phyloP scores from a whole-genome alignment of 1,140 invertebrate species.

The Eubasilissa regina region DNA sequence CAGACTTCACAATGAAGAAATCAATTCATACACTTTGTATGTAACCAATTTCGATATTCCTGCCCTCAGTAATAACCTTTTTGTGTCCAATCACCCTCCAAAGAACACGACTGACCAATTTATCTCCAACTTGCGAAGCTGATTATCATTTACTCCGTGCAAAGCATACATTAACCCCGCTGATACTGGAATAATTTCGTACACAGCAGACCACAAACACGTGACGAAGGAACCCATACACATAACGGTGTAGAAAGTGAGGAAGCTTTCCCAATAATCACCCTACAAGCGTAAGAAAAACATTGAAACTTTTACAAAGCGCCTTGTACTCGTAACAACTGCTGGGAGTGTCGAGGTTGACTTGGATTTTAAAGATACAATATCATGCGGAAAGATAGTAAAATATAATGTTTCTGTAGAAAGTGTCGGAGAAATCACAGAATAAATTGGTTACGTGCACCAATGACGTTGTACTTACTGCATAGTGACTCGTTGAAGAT shows the following conservation, averaged over 20 bases:
- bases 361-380: background rate
- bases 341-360: too few relatives aligned
- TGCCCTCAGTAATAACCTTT: background rate
- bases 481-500: background rate
- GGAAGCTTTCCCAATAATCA: too few relatives aligned
- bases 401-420: background rate
- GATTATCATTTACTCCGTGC: constrained; percentile 33
- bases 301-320: too few relatives aligned
- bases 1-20: too few relatives aligned
- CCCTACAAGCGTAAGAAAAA: too few relatives aligned
- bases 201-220: too few relatives aligned
- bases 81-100: background rate
- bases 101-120: constrained; percentile 30
- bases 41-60: too few relatives aligned
- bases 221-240: too few relatives aligned
- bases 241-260: too few relatives aligned
- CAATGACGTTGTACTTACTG: background rate
- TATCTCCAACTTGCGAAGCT: constrained; percentile 29
- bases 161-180: constrained; percentile 24
- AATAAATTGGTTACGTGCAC: background rate
- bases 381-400: background rate
- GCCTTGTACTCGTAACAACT: too few relatives aligned
- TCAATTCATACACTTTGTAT: too few relatives aligned
- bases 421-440: background rate
- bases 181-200: background rate